These are phyloP conservation scores for Apis cerana DNA, from an alignment of 1,140 invertebrate genomes.

Conservation along the genomic window DNA sequence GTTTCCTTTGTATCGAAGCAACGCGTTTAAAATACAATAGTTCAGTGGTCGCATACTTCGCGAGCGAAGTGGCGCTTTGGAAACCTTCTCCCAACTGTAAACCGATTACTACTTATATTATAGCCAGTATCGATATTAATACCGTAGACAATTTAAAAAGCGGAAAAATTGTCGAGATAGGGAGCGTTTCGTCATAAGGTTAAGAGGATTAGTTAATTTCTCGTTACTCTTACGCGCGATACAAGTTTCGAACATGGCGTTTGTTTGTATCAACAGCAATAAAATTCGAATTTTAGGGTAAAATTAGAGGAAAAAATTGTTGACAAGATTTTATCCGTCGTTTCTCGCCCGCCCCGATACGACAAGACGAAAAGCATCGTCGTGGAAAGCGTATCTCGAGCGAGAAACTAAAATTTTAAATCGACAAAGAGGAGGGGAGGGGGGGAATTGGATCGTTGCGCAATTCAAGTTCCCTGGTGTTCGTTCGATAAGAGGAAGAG, in stretches of 20 bases:
- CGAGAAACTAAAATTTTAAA: background rate
- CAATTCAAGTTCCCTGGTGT: background rate
- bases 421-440: background rate
- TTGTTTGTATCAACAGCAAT: slow-evolving; percentile 37
- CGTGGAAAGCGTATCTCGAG: background rate
- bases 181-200: no score
- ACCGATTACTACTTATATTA: slow-evolving; percentile 12
- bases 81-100: slow-evolving; percentile 21
- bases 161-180: background rate
- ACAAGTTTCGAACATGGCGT: no score
- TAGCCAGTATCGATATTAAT: background rate
- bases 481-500: background rate
- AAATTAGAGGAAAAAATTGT: background rate
- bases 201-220: no score
- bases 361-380: background rate
- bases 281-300: slow-evolving; percentile 13
- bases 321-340: background rate
- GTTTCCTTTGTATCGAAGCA: slow-evolving; percentile 75
- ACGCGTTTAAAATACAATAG: slow-evolving; percentile 14
- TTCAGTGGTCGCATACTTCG: slow-evolving; percentile 13
- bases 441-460: slow-evolving; percentile 15
- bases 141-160: background rate
- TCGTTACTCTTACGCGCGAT: background rate
- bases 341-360: background rate
- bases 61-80: slow-evolving; percentile 42